Evolutionary conservation across 2,888 invertebrate species (phyloP).

Genomic region (Desoria tigrina): DNA sequence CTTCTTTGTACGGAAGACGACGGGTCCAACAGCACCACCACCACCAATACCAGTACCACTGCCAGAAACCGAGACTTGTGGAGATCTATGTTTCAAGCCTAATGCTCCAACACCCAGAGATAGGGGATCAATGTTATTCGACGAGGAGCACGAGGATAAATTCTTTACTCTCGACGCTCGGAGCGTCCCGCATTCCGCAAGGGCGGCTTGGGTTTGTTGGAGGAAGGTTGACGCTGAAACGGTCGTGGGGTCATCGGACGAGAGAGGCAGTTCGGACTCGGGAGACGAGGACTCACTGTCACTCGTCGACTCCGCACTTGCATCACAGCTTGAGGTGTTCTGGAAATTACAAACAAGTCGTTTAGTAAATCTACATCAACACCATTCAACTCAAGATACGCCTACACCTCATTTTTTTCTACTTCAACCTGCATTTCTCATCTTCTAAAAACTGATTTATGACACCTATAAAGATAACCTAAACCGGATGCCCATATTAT

Average conservation of each 20-base stretch:
- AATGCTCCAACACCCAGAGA: background rate
- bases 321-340: conserved; percentile 53
- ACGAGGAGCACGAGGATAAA: conserved; percentile 38
- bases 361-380: too few species aligned
- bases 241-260: conserved; percentile 52
- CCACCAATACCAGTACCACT: background rate
- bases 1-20: conserved; percentile 36
- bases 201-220: conserved; percentile 46
- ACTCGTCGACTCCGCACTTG: conserved; percentile 52
- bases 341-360: conserved; percentile 30
- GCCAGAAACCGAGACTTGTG: background rate
- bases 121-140: conserved; percentile 33
- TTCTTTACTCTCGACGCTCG: conserved; percentile 30
- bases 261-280: conserved; percentile 43
- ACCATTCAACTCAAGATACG: too few species aligned
- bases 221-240: conserved; percentile 49
- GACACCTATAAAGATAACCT: too few species aligned
- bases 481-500: too few species aligned
- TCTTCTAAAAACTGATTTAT: too few species aligned
- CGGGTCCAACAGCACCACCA: conserved; percentile 33
- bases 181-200: conserved; percentile 2
- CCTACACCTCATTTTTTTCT: too few species aligned
- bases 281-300: conserved; percentile 46
- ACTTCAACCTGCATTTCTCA: too few species aligned
- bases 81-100: background rate